Conservation (phyloP, 2,888 invertebrate genomes). For the Leptinotarsa juncta region DNA sequence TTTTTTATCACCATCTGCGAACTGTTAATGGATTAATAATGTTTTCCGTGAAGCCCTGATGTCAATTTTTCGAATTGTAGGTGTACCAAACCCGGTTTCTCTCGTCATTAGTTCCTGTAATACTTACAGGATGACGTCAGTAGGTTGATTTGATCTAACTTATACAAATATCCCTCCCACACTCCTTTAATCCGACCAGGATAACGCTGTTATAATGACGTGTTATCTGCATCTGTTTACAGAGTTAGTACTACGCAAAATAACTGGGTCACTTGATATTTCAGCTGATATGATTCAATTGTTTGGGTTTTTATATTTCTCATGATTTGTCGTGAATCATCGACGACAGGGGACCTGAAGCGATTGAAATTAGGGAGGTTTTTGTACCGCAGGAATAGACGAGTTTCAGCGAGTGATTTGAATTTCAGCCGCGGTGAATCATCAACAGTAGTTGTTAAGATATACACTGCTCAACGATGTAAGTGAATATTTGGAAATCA, state of each 20-base stretch:
- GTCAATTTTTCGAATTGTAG: background rate
- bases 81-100: slow-evolving; percentile 4
- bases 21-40: background rate
- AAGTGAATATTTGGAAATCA: too few species aligned
- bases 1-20: background rate
- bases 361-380: background rate
- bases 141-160: slow-evolving; percentile 4
- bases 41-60: background rate
- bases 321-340: background rate
- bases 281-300: slow-evolving; percentile 18
- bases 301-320: slow-evolving; percentile 13
- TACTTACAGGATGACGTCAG: slow-evolving; percentile 10
- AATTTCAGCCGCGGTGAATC: too few species aligned
- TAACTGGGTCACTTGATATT: slow-evolving; percentile 16
- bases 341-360: background rate
- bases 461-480: too few species aligned
- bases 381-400: too few species aligned
- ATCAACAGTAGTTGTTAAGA: too few species aligned
- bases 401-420: too few species aligned
- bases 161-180: slow-evolving; percentile 20
- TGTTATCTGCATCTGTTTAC: slow-evolving; percentile 20
- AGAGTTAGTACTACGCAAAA: background rate
- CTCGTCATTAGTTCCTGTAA: slow-evolving; percentile 13
- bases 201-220: background rate
- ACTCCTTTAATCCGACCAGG: slow-evolving; percentile 1